Conservation (phyloP, 2,888 invertebrate species). For the Agrotis clavis region DNA sequence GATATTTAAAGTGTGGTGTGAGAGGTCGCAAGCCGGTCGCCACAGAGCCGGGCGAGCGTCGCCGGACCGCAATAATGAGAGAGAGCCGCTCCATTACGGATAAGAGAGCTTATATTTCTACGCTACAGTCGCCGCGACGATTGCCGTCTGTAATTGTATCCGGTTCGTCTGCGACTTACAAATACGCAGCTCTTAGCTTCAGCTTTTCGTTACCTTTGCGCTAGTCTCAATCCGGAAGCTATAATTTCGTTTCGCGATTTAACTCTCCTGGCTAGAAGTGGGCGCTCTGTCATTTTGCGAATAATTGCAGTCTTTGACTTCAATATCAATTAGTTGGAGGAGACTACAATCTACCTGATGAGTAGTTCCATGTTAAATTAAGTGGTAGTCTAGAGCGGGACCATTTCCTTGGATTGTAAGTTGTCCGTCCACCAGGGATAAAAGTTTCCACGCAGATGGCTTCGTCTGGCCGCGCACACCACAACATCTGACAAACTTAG, state of each 20-base stretch:
- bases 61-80: constrained; percentile 83
- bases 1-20: constrained; percentile 71
- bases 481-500: constrained; percentile 77
- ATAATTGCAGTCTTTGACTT: constrained; percentile 44
- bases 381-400: constrained; percentile 58
- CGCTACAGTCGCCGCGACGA: constrained; percentile 77
- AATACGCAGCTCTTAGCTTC: constrained; percentile 68
- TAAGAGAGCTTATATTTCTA: constrained; percentile 84
- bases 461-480: constrained; percentile 72
- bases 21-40: constrained; percentile 35
- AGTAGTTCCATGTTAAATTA: constrained; percentile 62
- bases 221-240: constrained; percentile 63
- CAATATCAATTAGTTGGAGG: constrained; percentile 40
- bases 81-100: constrained; percentile 83
- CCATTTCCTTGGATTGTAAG: constrained; percentile 73
- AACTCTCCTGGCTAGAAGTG: constrained; percentile 15
- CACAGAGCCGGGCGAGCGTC: constrained; percentile 64
- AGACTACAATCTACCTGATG: constrained; percentile 61
- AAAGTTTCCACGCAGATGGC: constrained; percentile 77
- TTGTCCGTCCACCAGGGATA: constrained; percentile 74
- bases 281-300: constrained; percentile 35
- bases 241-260: constrained; percentile 61
- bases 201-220: constrained; percentile 62
- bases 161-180: constrained; percentile 77
- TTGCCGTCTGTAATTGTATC: constrained; percentile 89